Base-by-base conservation (phyloP, 1,140 invertebrate genomes). In the Oryctes rhinoceros region DNA sequence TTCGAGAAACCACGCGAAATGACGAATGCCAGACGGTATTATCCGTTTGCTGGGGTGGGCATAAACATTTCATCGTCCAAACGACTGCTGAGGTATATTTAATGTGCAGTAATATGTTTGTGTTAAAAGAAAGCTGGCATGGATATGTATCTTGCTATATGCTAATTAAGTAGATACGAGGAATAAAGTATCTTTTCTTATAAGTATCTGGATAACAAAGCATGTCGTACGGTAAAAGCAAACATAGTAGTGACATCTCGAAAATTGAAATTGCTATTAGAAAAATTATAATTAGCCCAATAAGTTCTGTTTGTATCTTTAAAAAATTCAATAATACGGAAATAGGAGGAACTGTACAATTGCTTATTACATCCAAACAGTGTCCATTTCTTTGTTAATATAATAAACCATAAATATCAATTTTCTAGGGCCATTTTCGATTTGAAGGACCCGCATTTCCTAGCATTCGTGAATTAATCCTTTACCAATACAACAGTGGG, bases 51-150 rank as follows among this genome's bases (percentile, higher is more conserved):
- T 99, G 97, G 97, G 95, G 96, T 79, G 95, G 95, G 7, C 96
- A 97, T 85, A 97, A 98, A 87, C 98, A 99, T 90, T 99, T 99
- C 86, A 99, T 99, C 83, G 97, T 99, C 78, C 97, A 99, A 90
- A 97, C 94, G 24, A 97, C 96, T 11, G 90, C 92, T 13, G 96
- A 98, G 89, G 94, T 96, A 89, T 15, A 53, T 15, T 53, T 53
- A 0, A 44, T 44, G 39, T 44, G 9, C 39, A 44, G 9, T 44
- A 44, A 44, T 7, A 10, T 44, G 9, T 44, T 87, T 82, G 80
- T 71, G 76, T 78, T 79, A 35, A 30, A n/a, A n/a, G n/a, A n/a
- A n/a, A 30, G 24, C 0, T 30, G 24, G 24, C 24, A 30, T 2
- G 0, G 24, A 30, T 30, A 2, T 30, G 24, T 30, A 30, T 30